Conservation (phyloP, 2,797 vertebrate genomes). For the Enteromius afrohamiltoni region DNA sequence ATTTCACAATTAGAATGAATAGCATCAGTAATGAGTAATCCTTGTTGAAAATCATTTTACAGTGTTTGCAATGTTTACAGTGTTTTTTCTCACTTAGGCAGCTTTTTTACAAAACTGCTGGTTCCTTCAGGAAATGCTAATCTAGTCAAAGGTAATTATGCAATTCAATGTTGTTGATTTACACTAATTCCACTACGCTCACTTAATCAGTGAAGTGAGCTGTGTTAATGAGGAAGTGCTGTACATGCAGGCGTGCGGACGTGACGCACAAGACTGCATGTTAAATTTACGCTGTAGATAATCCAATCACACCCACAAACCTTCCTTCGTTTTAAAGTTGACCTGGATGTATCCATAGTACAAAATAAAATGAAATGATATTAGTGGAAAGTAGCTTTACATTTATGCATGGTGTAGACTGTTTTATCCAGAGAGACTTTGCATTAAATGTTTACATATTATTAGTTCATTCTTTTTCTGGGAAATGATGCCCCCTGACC, state of each 20-base stretch:
- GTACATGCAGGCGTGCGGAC: background rate
- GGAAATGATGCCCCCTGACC: background rate
- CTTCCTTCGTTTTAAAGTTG: background rate
- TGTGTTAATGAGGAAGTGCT: background rate
- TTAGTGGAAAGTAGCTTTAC: background rate
- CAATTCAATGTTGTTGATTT: background rate
- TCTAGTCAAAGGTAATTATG: background rate
- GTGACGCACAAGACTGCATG: background rate
- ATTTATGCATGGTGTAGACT: background rate
- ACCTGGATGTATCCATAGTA: background rate
- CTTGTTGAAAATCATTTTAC: too few relatives aligned
- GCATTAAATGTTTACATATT: background rate
- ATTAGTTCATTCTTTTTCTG: background rate
- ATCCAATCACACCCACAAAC: conserved; percentile 11
- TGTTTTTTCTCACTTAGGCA: background rate
- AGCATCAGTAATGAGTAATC: too few relatives aligned
- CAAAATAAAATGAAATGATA: background rate
- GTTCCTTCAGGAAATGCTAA: background rate
- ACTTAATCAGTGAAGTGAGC: background rate
- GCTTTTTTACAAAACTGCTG: background rate
- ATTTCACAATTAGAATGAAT: too few relatives aligned
- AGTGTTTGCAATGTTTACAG: background rate
- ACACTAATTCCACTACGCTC: background rate
- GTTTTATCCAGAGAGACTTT: background rate
- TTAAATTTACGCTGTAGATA: background rate